Evolutionary conservation across 2,888 invertebrate species (phyloP), one percentile per base, ranked within the genome.

Genomic region (Monochamus alternatus): DNA sequence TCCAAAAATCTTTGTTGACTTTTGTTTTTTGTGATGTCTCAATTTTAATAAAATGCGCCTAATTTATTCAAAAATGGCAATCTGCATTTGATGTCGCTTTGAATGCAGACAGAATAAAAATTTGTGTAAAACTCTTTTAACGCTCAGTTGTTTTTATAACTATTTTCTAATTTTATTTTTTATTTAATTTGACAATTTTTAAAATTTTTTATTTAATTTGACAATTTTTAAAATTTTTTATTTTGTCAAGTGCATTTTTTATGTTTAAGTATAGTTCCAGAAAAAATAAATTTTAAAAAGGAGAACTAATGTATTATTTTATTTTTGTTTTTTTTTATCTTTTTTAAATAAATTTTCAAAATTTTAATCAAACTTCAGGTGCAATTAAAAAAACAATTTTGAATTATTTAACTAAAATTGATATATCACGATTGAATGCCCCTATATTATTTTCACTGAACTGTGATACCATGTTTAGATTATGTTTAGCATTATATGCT

Each of bases 401-500:
- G 38, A 38, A 5, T 38, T 38, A 38, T 5, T 38, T 7, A 38
- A 38, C 32, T 58, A 43, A 51, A 75, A 71, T 47, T 66, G 78
- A 76, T 76, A 72, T 67, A 70, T 78, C 75, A 76, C 75, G 77
- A 77, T 73, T 44, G 73, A 67, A 63, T 74, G 58, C 77, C 77
- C 81, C 82, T 80, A 82, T 82, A 80, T 82, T 80, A 75, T 86
- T 87, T 88, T 89, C 87, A 88, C 87, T 87, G 84, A 88, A 87
- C 89, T 89, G 89, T 89, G 89, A 89, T 89, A 89, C 87, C 87
- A 85, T 85, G 55, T n/a, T 80, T 87, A 86, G 84, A 85, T 87
- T 86, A 82, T 83, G 86, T 86, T 86, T 83, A 84, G 83, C 84
- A 83, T 85, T 80, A 82, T 82, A 85, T 86, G 87, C 87, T 88